Evolutionary conservation across 2,113 vertebrate genomes (phyloP), one percentile per base, ranked within the genome.

Genomic region (Meriones unguiculatus): DNA sequence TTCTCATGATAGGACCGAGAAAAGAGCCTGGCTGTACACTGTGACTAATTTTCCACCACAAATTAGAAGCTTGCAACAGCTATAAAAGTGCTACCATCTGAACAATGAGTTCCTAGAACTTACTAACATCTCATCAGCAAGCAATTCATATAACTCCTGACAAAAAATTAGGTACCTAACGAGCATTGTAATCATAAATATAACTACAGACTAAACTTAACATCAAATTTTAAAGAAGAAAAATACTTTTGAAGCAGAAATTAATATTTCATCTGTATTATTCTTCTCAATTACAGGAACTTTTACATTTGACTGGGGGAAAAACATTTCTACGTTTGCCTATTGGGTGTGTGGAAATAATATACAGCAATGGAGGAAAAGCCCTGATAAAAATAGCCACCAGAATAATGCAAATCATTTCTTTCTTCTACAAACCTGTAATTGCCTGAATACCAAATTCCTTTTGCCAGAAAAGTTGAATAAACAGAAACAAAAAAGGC

Each of bases 1-100:
- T 98, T 98, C 99, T 99, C 98, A 98, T 98, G 98, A 99, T 98
- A 98, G 98, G 99, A 99, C 98, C 98, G 99, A 99, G 99, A 99
- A 98, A 94, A 98, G 98, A 98, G 98, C 96, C 98, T 98, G 98
- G 99, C 98, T 96, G 76, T 97, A 97, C 94, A 98, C 98, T 98
- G 98, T 99, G 99, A 99, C 99, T 99, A 99, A 99, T 98, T 98
- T 97, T 96, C 97, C 94, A 98, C 97, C 98, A 98, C 99, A 98
- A 99, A 99, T 98, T 98, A 98, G 90, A 98, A 98, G 94, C 96
- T 98, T 98, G 98, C 97, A 98, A 98, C 93, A 98, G 97, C 98
- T 98, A 98, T 98, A 98, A 98, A 98, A 98, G 98, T 97, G 88
- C 98, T 99, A 98, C 98, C 97, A 98, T 98, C 95, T 95, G 93